Percentiles rank a stretch among this genome's conserved stretches.
These are phyloP conservation scores for Subacronicta megacephala DNA, from an alignment of 2,888 invertebrate genomes.

Conservation along the genomic window DNA sequence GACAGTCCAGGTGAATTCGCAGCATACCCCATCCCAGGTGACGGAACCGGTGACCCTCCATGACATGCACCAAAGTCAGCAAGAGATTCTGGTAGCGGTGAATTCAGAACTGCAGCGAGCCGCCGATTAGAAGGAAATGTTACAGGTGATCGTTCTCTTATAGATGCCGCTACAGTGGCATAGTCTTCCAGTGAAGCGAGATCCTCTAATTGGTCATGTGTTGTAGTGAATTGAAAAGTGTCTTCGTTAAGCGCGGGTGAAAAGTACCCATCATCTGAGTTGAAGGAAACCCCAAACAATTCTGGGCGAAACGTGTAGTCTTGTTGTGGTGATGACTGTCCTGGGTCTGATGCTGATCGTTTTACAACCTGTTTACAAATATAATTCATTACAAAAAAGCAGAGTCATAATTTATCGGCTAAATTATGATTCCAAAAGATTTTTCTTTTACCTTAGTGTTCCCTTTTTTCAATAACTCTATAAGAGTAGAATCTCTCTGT, in stretches of 20 bases:
- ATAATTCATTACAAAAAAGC: constrained; percentile 8
- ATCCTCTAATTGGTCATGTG: constrained; percentile 91
- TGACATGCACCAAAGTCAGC: constrained; percentile 96
- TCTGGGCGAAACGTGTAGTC: constrained; percentile 90
- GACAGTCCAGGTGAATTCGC: constrained; percentile 91
- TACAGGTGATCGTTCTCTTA: constrained; percentile 89
- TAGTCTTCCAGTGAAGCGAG: constrained; percentile 91
- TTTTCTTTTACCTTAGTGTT: constrained; percentile 81
- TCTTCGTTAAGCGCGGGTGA: constrained; percentile 93
- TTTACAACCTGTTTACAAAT: constrained; percentile 90
- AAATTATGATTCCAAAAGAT: neutral
- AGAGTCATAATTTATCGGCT: neutral
- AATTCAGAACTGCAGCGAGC: constrained; percentile 93
- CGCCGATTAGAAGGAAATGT: constrained; percentile 92
- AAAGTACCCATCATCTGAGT: constrained; percentile 91
- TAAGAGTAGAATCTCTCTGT: constrained; percentile 94
- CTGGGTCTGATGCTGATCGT: constrained; percentile 93
- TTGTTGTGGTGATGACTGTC: constrained; percentile 89
- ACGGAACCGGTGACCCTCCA: constrained; percentile 85
- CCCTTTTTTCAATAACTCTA: constrained; percentile 93
- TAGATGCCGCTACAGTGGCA: constrained; percentile 88
- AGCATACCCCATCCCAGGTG: constrained; percentile 87
- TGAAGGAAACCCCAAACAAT: constrained; percentile 91
- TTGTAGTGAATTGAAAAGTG: constrained; percentile 91
- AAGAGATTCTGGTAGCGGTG: constrained; percentile 93